Evolutionary conservation across 2,113 vertebrate genomes (phyloP), one percentile per base, ranked within the genome.

Genomic region (Anguilla japonica): DNA sequence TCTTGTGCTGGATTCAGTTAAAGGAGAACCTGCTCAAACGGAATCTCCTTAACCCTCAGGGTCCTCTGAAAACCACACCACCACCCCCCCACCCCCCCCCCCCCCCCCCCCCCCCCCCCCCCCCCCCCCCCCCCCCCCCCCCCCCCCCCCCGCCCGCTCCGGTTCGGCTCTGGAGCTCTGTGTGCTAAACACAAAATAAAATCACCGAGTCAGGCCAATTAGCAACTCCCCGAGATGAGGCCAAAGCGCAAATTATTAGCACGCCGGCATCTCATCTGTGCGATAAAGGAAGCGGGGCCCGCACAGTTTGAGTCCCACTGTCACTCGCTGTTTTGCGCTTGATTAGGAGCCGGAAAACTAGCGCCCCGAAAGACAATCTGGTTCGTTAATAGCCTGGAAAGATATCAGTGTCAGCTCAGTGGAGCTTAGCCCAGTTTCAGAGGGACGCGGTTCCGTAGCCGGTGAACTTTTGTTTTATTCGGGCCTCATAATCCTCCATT

Each of bases 331-430:
- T 93, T 92, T 92, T 87, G 89, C 91, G 92, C 91, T 93, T 94
- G 93, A 94, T 94, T 94, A 90, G 87, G 46, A 84, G 0, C 29
- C 18, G 71, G 29, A 40, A 87, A 71, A 87, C 87, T 63, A 87
- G 9, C 90, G 89, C 88, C 87, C 85, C 88, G 88, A 93, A 90
- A 94, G 91, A 91, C 94, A 94, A 94, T 95, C 92, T 92, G 80
- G 90, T 86, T 91, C 85, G 63, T 91, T 95, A 95, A 95, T 94
- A 93, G 91, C 93, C 94, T 93, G 93, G 91, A 95, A 95, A 94
- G 94, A 95, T 96, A 94, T 95, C 94, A 94, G 93, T 93, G 92
- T 93, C 91, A 88, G 95, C 93, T 95, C 94, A 95, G 93, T 92
- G 92, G 90, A 94, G 95, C 94, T 94, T 93, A 95, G 92, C 91